Conservation (phyloP, 2,888 invertebrate genomes). For the Brachylomia viminalis region DNA sequence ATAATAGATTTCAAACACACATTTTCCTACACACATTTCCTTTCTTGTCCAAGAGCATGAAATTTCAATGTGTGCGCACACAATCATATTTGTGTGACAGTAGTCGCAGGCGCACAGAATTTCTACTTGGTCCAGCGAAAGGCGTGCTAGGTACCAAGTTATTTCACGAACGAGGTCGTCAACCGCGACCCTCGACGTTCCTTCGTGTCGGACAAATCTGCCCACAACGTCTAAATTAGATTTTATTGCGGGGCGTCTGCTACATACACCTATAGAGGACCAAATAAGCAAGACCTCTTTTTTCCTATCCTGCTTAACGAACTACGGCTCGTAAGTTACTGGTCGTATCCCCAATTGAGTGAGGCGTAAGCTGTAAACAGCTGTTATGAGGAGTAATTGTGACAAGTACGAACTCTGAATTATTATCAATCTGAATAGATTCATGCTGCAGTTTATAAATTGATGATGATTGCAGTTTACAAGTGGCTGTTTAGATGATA, state of each 20-base stretch:
- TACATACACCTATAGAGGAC: constrained; percentile 76
- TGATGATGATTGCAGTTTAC: constrained; percentile 44
- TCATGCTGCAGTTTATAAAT: constrained; percentile 52
- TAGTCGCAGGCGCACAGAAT: neutral
- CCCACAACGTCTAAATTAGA: constrained; percentile 89
- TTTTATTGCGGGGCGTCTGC: constrained; percentile 89
- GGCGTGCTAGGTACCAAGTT: constrained; percentile 62
- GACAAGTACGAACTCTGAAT: constrained; percentile 78
- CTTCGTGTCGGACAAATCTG: constrained; percentile 88
- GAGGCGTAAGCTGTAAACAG: constrained; percentile 82
- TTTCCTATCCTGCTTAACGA: neutral
- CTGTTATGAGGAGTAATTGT: constrained; percentile 81
- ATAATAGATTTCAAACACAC: neutral
- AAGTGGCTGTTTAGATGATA: constrained; percentile 35
- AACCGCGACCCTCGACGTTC: constrained; percentile 84
- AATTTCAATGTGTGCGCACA: constrained; percentile 14
- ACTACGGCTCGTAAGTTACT: constrained; percentile 72
- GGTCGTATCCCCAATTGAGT: constrained; percentile 83
- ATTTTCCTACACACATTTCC: constrained; percentile 6
- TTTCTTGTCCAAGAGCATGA: constrained; percentile 18
- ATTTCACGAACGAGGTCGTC: constrained; percentile 80
- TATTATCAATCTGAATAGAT: constrained; percentile 71
- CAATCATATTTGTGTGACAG: constrained; percentile 30
- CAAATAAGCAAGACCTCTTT: constrained; percentile 72
- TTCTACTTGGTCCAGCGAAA: constrained; percentile 56